Evolutionary conservation across 2,888 invertebrate species (phyloP).

Genomic region (Amphipoea lucens): DNA sequence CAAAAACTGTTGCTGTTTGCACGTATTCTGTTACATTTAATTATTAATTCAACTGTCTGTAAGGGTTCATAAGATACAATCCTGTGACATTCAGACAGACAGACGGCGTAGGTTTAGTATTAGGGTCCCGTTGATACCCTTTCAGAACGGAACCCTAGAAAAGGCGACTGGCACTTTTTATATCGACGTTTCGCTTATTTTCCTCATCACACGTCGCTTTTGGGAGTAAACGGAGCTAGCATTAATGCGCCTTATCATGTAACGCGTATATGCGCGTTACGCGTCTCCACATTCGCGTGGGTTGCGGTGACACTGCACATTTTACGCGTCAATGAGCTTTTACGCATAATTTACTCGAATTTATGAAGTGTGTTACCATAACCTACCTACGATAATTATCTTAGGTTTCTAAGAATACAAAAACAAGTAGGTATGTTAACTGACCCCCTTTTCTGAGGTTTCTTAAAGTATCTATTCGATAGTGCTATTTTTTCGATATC

Average conservation of each 20-base stretch:
- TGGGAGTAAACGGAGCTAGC: slow-evolving; percentile 19
- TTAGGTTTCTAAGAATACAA: neutral
- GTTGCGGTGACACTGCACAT: slow-evolving; percentile 53
- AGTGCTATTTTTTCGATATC: neutral
- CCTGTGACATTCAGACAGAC: neutral
- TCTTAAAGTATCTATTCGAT: neutral
- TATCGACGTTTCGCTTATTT: slow-evolving; percentile 1
- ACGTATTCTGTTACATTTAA: neutral
- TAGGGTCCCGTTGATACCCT: neutral
- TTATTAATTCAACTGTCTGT: neutral
- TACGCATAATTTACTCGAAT: slow-evolving; percentile 39
- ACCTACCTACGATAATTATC: slow-evolving; percentile 11
- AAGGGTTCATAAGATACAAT: neutral
- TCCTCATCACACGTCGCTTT: neutral
- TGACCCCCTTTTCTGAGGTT: neutral
- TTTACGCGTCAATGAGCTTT: slow-evolving; percentile 36
- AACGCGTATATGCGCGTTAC: slow-evolving; percentile 6
- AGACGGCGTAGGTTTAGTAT: neutral
- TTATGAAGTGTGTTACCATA: slow-evolving; percentile 23
- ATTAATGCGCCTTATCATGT: slow-evolving; percentile 41
- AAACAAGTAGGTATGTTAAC: neutral
- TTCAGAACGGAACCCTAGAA: neutral
- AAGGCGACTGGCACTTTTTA: neutral
- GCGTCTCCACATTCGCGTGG: slow-evolving; percentile 19
- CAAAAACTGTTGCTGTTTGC: neutral